Base-by-base conservation (phyloP, 2,797 vertebrate genomes). In the Microchirus variegatus region DNA sequence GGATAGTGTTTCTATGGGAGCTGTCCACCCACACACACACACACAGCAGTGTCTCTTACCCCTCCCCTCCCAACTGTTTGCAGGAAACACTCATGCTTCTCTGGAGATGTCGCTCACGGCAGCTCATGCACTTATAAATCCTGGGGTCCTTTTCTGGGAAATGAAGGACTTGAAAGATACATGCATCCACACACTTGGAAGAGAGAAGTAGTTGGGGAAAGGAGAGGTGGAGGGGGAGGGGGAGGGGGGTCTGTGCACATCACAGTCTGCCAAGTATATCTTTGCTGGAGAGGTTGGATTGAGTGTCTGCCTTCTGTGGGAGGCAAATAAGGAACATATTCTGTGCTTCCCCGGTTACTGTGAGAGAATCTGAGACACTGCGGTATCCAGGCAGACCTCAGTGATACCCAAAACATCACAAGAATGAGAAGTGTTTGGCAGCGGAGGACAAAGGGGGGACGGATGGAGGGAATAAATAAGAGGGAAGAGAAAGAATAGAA, bases 41-140 rank as follows among this genome's bases (percentile, higher is more conserved):
- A 31, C 40, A 49, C 14, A 70, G 52, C 80, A 59, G 38, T 9
- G 9, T 60, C 76, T 62, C 53, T 35, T 70, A 44, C 44, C 53
- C 66, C 50, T 57, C 68, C 75, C 78, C 75, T 65, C 70, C 79
- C 62, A 47, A 85, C 87, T 91, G 91, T 94, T 94, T 92, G 87
- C 90, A 93, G 91, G 90, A 94, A 93, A 91, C 88, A 86, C 90
- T 90, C 88, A 87, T 90, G 88, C 83, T 87, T 90, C 90, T 86
- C 88, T 94, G 83, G 91, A 93, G 92, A 91, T 87, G 71, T 87
- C 53, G 83, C 86, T 84, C 11, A 55, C 70, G 80, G 86, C 85
- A 18, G 69, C 80, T 83, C 83, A 81, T 83, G 83, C 77, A 70
- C 85, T 85, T 82, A 84, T 83, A 89, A 90, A 89, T 89, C 85